Base-by-base conservation (phyloP, 2,888 invertebrate genomes). In the Ormyrus pomaceus region DNA sequence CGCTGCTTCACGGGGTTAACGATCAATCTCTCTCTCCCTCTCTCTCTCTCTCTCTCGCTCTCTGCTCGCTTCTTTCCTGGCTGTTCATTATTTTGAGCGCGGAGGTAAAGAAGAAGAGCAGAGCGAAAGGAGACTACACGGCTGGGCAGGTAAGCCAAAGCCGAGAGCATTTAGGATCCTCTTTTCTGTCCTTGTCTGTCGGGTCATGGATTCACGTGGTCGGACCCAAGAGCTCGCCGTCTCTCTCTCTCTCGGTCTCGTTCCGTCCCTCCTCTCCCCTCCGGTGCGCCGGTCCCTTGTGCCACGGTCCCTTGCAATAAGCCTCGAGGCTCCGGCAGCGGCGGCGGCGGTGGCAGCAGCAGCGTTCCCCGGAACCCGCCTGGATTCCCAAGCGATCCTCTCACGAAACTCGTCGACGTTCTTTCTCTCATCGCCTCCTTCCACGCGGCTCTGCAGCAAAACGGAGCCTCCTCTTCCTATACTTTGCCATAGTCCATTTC, bases 1-100 rank as follows among this genome's bases (percentile, higher is more conserved):
- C 70, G 71, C 79, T 80, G 64, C 80, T 80, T 80, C 78, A 76
- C 65, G 71, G 80, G 83, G 82, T 83, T 83, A 84, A 83, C 84
- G 83, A 83, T 86, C 84, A 83, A 84, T 84, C 84, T 83, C 79
- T 77, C 50, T 71, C 73, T 75, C 81, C 77, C 71, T 84, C 84
- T 83, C 79, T 77, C 50, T 71, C 73, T 75, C 81, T 80, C 81
- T 81, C 72, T 80, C 75, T 48, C 69, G 64, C 62, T 66, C 79
- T 69, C 50, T 46, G 69, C 62, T 69, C 34, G 34, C 69, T 61
- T 71, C 68, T 82, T 84, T 34, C 82, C 78, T 80, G 83, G 79
- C 34, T 83, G 80, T 83, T 84, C 82, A 79, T 84, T 83, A 82
- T 83, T 83, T 79, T 75, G 78, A 78, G 66, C 74, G 61, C 56